These are phyloP conservation scores for Pseudeuparius sepicola DNA, from an alignment of 2,888 invertebrate genomes.

Conservation along the genomic window DNA sequence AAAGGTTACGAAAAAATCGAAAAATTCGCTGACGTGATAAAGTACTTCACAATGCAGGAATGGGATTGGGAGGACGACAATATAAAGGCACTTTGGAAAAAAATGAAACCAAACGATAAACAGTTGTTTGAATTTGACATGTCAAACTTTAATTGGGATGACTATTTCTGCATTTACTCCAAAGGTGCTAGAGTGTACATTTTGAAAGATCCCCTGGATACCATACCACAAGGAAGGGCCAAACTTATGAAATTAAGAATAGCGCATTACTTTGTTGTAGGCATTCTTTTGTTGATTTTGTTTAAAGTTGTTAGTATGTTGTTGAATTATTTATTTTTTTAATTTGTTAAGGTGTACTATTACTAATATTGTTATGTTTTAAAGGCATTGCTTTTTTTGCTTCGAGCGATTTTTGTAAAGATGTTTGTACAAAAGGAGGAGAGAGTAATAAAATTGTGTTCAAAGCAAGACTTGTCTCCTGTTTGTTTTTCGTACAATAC, in stretches of 20 bases:
- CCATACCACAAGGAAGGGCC: conserved; percentile 58
- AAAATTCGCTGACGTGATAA: conserved; percentile 23
- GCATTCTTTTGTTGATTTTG: conserved; percentile 18
- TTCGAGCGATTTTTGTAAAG: too few relatives aligned
- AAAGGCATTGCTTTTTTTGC: too few relatives aligned
- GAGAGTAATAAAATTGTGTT: too few relatives aligned
- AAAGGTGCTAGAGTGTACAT: conserved; percentile 53
- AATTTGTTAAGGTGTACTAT: not conserved
- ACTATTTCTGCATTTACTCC: conserved; percentile 2
- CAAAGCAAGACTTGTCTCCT: too few relatives aligned
- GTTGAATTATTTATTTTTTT: not conserved
- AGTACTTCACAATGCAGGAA: conserved; percentile 66
- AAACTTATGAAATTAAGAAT: conserved; percentile 33
- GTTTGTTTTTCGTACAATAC: too few relatives aligned
- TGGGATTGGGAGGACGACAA: conserved; percentile 63
- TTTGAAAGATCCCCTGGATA: conserved; percentile 68
- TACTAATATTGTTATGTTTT: not conserved
- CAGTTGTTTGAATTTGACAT: conserved; percentile 57
- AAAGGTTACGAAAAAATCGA: conserved; percentile 26
- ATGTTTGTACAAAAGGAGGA: too few relatives aligned
- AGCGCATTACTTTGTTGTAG: conserved; percentile 23
- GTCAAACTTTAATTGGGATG: conserved; percentile 64
- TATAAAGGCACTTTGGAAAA: conserved; percentile 47
- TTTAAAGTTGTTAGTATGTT: conserved; percentile 16
- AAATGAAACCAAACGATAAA: conserved; percentile 48